phyloP scores from a whole-genome alignment of 1,140 invertebrate genomes.

The Dermatophagoides farinae region DNA sequence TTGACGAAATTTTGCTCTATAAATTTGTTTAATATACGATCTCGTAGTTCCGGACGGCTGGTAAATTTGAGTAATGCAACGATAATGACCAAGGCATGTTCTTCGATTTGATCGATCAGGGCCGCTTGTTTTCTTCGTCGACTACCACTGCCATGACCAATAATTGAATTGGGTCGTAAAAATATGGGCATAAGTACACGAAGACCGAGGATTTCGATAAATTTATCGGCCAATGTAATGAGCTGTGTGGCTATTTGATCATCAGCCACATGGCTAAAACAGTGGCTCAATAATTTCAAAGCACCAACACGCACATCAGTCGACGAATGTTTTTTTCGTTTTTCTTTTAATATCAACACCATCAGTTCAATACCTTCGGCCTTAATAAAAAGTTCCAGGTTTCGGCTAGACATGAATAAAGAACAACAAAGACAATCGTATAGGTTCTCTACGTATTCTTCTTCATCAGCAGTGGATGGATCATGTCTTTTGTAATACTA shows the following conservation, averaged over 20 bases:
- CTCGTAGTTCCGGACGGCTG: constrained; percentile 65
- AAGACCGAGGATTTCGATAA: constrained; percentile 91
- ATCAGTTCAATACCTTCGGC: constrained; percentile 90
- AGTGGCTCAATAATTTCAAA: constrained; percentile 86
- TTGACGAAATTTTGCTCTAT: constrained; percentile 97
- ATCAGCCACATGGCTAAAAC: constrained; percentile 75
- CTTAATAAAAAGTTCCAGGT: constrained; percentile 73
- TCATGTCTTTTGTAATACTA: constrained; percentile 80
- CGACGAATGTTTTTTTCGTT: constrained; percentile 41
- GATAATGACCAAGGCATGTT: constrained; percentile 65
- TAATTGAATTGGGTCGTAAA: constrained; percentile 57
- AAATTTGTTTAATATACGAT: constrained; percentile 81
- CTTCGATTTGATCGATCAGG: constrained; percentile 17
- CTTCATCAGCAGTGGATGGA: constrained; percentile 68
- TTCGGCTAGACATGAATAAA: constrained; percentile 53
- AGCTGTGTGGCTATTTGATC: constrained; percentile 29
- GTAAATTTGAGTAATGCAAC: constrained; percentile 67
- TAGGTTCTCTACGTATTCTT: constrained; percentile 96
- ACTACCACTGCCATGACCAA: constrained; percentile 26
- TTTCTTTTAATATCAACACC: constrained; percentile 71
- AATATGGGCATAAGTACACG: constrained; percentile 91
- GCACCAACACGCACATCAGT: constrained; percentile 74
- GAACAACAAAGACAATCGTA: constrained; percentile 88
- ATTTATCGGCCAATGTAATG: constrained; percentile 56
- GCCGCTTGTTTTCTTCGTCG: constrained; percentile 46